A percentile compares a stretch with the other conserved stretches of the same genome.
phyloP scores from a whole-genome alignment of 92 coral and sea anemone genomes.

The Blastomussa wellsi region DNA sequence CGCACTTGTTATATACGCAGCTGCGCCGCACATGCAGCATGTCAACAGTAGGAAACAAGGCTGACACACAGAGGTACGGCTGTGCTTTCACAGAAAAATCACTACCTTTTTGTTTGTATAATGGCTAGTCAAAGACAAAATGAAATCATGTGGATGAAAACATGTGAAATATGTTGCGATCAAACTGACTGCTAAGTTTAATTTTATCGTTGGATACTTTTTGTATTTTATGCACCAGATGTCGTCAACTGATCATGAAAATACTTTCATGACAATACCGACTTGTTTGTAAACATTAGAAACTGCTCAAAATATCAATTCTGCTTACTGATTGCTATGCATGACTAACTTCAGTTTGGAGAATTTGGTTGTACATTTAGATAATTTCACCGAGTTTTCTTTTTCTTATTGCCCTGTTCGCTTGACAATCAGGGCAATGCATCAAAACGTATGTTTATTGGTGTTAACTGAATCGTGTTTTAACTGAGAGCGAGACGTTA shows the following conservation, averaged over 20 bases:
- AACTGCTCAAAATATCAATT: not conserved
- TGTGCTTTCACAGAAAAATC: slow-evolving; percentile 8
- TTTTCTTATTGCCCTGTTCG: not conserved
- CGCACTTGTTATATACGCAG: not conserved
- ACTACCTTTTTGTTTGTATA: not conserved
- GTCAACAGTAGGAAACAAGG: not conserved
- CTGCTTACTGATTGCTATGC: not conserved
- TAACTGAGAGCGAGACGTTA: too few relatives aligned
- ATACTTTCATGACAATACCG: too few relatives aligned
- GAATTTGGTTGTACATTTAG: not conserved
- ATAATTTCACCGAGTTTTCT: too few relatives aligned
- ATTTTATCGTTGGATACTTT: too few relatives aligned
- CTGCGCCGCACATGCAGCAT: not conserved
- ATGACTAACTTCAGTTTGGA: not conserved
- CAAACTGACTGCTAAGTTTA: too few relatives aligned
- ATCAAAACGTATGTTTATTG: too few relatives aligned
- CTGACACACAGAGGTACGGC: not conserved
- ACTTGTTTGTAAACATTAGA: not conserved
- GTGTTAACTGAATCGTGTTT: too few relatives aligned
- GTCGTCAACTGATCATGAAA: too few relatives aligned
- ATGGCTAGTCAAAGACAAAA: not conserved
- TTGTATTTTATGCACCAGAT: too few relatives aligned
- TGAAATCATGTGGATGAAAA: not conserved
- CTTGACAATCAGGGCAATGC: not conserved
- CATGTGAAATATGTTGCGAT: too few relatives aligned